Conservation (phyloP, 1,140 invertebrate genomes). For the Cephus cinctus region DNA sequence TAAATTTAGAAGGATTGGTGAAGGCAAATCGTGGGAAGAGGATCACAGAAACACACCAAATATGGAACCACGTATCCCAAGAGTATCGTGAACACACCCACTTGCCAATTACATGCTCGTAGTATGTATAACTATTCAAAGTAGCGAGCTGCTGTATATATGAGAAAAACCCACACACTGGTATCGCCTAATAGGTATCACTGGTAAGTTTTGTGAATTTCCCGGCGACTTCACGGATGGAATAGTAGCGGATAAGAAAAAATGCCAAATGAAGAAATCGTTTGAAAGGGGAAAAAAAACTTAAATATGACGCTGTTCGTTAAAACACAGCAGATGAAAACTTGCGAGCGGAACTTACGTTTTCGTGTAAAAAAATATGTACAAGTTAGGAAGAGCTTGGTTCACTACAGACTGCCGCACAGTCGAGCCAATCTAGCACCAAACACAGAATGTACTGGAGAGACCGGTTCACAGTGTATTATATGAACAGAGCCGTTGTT, state of each 20-base stretch:
- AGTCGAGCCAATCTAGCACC: constrained; percentile 35
- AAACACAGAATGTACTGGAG: constrained; percentile 45
- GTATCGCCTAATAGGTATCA: too few species aligned
- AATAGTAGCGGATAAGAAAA: too few species aligned
- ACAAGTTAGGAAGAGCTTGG: constrained; percentile 32
- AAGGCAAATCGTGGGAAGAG: neutral
- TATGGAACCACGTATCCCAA: constrained; percentile 9
- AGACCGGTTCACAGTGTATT: constrained; percentile 44
- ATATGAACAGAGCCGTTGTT: constrained; percentile 44
- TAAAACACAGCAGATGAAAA: too few species aligned
- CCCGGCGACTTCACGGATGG: too few species aligned
- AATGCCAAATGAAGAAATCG: too few species aligned
- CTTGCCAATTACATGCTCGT: neutral
- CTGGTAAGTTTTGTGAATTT: too few species aligned
- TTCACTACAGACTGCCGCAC: constrained; percentile 22
- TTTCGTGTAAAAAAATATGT: constrained; percentile 45
- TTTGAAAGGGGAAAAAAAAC: too few species aligned
- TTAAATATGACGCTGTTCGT: too few species aligned
- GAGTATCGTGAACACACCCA: constrained; percentile 3
- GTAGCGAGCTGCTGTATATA: too few species aligned
- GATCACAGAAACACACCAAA: constrained; percentile 8
- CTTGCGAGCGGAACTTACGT: constrained; percentile 48
- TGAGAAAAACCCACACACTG: constrained; percentile 2
- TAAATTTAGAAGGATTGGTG: too few species aligned
- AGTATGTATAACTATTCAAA: neutral